These are phyloP conservation scores for Xerus rutilus DNA, from an alignment of 2,797 vertebrate species.

Conservation along the genomic window DNA sequence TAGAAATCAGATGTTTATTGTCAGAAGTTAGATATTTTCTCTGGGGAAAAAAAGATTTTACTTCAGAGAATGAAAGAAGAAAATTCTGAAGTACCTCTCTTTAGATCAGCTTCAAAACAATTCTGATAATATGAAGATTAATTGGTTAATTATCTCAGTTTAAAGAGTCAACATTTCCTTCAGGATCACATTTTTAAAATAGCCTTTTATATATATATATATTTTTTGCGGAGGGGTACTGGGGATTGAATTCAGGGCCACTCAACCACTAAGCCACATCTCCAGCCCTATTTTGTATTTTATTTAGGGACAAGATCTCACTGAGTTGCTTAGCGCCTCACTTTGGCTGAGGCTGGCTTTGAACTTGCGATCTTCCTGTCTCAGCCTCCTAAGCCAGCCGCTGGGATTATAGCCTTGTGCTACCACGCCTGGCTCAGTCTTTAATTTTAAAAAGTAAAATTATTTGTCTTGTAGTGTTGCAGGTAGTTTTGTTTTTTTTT, in stretches of 20 bases:
- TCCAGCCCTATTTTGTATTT: no score
- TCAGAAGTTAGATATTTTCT: constrained; percentile 1
- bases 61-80: constrained; percentile 28
- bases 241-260: no score
- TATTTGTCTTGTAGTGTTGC: neutral
- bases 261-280: no score
- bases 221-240: no score
- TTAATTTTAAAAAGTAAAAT: constrained; percentile 39
- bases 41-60: neutral
- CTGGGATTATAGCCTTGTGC: no score
- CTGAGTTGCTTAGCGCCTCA: no score
- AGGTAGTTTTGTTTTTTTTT: neutral
- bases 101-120: neutral
- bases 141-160: constrained; percentile 20
- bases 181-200: neutral
- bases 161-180: neutral
- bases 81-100: neutral
- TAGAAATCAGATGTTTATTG: constrained; percentile 1
- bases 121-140: neutral
- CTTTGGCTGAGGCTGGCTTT: no score
- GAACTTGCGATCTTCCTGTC: no score
- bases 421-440: neutral
- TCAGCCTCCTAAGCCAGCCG: no score
- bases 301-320: no score
- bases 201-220: neutral